Percentiles rank a stretch among this genome's conserved stretches.
Conservation (phyloP, 2,888 invertebrate species). For the Neoaliturus tenellus region DNA sequence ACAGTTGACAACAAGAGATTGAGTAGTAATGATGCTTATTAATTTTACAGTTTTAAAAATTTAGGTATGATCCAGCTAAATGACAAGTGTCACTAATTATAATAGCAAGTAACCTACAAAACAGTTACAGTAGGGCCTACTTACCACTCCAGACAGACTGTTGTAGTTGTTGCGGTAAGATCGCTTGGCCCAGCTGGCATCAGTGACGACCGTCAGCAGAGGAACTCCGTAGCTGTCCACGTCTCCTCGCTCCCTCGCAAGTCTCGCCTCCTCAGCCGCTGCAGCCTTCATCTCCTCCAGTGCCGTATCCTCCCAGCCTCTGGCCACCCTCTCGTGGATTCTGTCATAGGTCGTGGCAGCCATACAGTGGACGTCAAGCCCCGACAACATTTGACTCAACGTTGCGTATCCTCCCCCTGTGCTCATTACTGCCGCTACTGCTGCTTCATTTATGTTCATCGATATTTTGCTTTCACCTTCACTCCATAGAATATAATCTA, state of each 20-base stretch:
- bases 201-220: slow-evolving; percentile 66
- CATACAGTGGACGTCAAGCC: slow-evolving; percentile 29
- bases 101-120: too few species aligned
- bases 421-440: slow-evolving; percentile 26
- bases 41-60: too few species aligned
- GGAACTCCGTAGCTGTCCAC: slow-evolving; percentile 63
- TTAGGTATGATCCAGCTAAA: too few species aligned
- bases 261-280: slow-evolving; percentile 39
- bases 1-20: too few species aligned
- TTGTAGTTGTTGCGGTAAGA: slow-evolving; percentile 64
- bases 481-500: slow-evolving; percentile 19
- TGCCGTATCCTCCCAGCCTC: slow-evolving; percentile 42
- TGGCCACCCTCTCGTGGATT: not conserved
- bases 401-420: slow-evolving; percentile 8
- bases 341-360: not conserved
- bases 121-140: not conserved
- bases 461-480: not conserved
- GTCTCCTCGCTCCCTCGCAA: slow-evolving; percentile 64
- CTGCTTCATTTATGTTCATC: slow-evolving; percentile 30
- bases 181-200: slow-evolving; percentile 67
- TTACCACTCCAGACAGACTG: slow-evolving; percentile 60
- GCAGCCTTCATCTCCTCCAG: slow-evolving; percentile 42
- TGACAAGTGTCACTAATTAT: too few species aligned
- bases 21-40: too few species aligned
- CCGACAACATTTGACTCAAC: slow-evolving; percentile 10